Conservation (phyloP, 2,113 vertebrate genomes). For the Onychorhynchus coronatus region DNA sequence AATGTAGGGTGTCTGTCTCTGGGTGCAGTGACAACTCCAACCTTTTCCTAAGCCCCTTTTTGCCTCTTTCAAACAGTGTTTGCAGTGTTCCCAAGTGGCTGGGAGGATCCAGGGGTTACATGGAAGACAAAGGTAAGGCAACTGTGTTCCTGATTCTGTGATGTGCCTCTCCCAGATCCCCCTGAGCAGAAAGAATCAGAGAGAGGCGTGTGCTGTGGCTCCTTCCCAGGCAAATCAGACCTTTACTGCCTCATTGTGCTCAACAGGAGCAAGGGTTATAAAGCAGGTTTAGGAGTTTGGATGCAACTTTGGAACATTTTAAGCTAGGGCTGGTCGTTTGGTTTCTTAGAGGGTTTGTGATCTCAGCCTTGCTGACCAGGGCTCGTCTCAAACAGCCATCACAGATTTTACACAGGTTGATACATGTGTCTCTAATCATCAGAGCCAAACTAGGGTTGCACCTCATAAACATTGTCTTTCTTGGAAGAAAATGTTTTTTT, state of each 20-base stretch:
- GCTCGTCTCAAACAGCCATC: constrained; percentile 7
- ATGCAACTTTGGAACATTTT: background rate
- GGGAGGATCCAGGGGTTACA: background rate
- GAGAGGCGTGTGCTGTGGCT: background rate
- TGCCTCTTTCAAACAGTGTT: background rate
- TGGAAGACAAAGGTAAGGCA: background rate
- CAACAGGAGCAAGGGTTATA: background rate
- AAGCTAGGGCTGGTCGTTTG: background rate
- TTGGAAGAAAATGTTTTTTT: constrained; percentile 51
- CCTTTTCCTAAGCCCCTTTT: background rate
- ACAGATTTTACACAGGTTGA: constrained; percentile 1
- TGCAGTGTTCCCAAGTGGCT: background rate
- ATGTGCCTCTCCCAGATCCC: background rate
- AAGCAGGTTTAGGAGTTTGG: background rate
- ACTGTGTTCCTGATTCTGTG: fast-evolving
- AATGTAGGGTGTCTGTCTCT: fast-evolving
- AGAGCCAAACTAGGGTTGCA: constrained; percentile 37
- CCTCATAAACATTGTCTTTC: constrained; percentile 67
- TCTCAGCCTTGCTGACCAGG: background rate
- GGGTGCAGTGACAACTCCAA: background rate
- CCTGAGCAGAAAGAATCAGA: background rate
- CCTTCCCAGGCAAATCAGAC: background rate
- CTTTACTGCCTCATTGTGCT: background rate
- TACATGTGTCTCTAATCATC: constrained; percentile 56
- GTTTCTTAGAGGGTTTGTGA: background rate